A percentile compares a stretch with the other conserved stretches of the same genome.
phyloP scores from a whole-genome alignment of 2,888 invertebrate species.

The Apamea anceps region DNA sequence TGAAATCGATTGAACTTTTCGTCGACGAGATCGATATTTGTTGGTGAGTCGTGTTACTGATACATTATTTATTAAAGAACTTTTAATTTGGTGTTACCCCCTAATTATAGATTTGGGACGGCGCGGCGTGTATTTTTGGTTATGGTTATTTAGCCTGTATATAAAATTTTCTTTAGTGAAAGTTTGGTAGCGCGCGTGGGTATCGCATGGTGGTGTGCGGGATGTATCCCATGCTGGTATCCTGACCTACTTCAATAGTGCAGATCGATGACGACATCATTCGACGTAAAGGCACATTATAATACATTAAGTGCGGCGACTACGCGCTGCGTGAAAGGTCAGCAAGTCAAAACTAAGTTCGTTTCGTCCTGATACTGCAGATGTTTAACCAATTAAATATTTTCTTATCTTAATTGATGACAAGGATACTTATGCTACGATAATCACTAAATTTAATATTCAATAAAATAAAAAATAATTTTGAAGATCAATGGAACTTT shows the following conservation, averaged over 20 bases:
- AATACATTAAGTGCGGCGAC: slow-evolving; percentile 55
- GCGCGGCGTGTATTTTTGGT: slow-evolving; percentile 43
- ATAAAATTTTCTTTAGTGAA: slow-evolving; percentile 35
- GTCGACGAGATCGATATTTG: slow-evolving; percentile 79
- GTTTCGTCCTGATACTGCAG: slow-evolving; percentile 52
- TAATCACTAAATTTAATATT: not conserved
- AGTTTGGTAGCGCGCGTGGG: slow-evolving; percentile 60
- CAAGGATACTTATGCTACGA: too few relatives aligned
- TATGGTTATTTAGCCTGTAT: slow-evolving; percentile 4
- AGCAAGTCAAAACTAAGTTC: slow-evolving; percentile 62
- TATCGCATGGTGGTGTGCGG: slow-evolving; percentile 46
- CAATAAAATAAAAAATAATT: not conserved
- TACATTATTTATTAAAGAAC: slow-evolving; percentile 79
- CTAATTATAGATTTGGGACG: slow-evolving; percentile 74
- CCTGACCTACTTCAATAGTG: slow-evolving; percentile 72
- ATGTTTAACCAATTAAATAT: slow-evolving; percentile 21
- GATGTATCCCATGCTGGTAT: slow-evolving; percentile 60
- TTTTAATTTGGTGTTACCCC: slow-evolving; percentile 70
- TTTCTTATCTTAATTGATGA: not conserved
- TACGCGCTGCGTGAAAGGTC: slow-evolving; percentile 63
- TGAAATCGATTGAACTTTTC: slow-evolving; percentile 81
- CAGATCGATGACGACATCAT: slow-evolving; percentile 67
- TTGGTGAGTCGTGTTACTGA: slow-evolving; percentile 78
- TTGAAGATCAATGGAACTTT: not conserved
- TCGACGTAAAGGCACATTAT: slow-evolving; percentile 51